These are phyloP conservation scores for Daktulosphaira vitifoliae DNA, from an alignment of 1,140 invertebrate genomes.

Conservation along the genomic window DNA sequence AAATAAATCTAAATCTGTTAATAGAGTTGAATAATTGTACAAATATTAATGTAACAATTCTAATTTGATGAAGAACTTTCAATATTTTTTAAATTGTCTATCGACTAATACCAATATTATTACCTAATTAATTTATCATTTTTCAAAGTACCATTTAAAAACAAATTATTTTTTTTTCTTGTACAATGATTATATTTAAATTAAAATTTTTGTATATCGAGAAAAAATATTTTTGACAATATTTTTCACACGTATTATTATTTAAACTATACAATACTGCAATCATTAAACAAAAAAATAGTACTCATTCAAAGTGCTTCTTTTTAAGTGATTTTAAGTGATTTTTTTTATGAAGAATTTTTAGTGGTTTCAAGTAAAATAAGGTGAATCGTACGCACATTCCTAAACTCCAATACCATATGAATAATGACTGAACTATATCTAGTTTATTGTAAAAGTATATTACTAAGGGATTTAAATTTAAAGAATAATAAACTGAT, in stretches of 20 bases:
- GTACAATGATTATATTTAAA: background rate
- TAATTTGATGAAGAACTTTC: background rate
- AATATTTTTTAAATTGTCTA: background rate
- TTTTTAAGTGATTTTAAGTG: conserved; percentile 4
- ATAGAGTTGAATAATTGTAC: background rate
- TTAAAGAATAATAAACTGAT: background rate
- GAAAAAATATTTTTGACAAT: background rate
- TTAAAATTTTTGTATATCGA: background rate
- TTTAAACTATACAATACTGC: background rate
- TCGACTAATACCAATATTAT: background rate
- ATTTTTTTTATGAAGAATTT: background rate
- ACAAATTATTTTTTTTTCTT: background rate
- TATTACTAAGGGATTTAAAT: background rate
- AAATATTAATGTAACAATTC: background rate
- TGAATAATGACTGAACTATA: background rate
- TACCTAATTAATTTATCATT: background rate
- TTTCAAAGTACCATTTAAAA: too few species aligned
- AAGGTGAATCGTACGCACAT: background rate
- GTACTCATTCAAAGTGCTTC: background rate
- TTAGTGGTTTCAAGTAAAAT: background rate
- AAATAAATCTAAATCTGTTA: background rate
- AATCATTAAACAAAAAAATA: background rate
- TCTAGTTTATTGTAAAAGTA: too few species aligned
- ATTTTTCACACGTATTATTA: background rate
- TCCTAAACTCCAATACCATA: background rate